Base-by-base conservation (phyloP, 2,113 vertebrate genomes). In the Datnioides undecimradiatus region DNA sequence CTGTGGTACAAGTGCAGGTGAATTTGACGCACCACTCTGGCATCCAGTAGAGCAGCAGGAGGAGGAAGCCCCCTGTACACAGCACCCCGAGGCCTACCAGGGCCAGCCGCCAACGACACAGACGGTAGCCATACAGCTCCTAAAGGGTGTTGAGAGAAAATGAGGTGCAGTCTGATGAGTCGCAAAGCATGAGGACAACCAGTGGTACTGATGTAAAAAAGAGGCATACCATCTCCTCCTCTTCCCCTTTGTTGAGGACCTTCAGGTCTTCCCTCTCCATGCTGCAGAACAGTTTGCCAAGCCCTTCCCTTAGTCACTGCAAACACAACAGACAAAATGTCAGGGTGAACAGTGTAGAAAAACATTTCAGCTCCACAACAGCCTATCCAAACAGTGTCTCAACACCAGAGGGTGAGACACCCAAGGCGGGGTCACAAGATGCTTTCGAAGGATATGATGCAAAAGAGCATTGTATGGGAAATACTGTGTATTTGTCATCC, bases 11-110 rank as follows among this genome's bases (percentile, higher is more conserved):
- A 66, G 75, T 90, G 90, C 98, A 99, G 0, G 96, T 98, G 67
- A 95, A 95, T 92, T 97, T 98, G 93, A 98, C 97, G 8, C 97
- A 97, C 98, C 97, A 99, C 93, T 98, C 95, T 2, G 98, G 98
- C 96, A 99, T 96, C 98, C 98, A 99, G 87, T 99, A 99, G 85
- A 99, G 97, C 68, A 99, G 95, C 72, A 99, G 96, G 51, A 99
- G 96, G 14, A 99, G 96, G 91, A 99, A 97, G 46, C 98, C 98
- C 2, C 98, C 97, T 1, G 96, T 96, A 84, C 95, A 96, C 63
- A 99, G 66, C 87, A 96, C 97, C 17, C 97, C 97, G 0, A 96
- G 52, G 74, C 93, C 90, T 86, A 99, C 95, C 1, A 99, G 73
- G 34, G 93, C 95, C 90, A 99, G 34, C 86, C 96, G 97, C 98